A percentile compares a stretch with the other conserved stretches of the same genome.
Evolutionary conservation across 2,113 vertebrate genomes (phyloP).

Genomic region (Dicentrarchus labrax): DNA sequence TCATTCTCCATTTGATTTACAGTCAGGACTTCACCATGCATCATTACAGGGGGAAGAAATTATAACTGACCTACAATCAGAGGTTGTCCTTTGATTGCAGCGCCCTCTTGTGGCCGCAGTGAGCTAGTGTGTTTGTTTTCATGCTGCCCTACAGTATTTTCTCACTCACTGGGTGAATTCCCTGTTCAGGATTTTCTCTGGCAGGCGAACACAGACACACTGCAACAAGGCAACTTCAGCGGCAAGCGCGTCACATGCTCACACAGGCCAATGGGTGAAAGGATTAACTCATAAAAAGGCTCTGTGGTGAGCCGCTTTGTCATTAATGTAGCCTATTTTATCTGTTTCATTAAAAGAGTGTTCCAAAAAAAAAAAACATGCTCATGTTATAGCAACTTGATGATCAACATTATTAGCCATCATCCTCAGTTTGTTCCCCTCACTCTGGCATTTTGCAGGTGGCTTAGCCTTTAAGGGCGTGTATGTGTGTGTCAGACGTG

Average conservation of each 20-base stretch:
- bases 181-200: constrained; percentile 67
- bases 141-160: constrained; percentile 54
- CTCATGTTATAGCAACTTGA: constrained; percentile 8
- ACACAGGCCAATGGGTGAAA: constrained; percentile 44
- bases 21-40: constrained; percentile 29
- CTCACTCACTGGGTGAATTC: constrained; percentile 63
- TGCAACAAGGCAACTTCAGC: constrained; percentile 67
- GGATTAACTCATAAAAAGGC: constrained; percentile 39
- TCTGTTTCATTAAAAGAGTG: background rate
- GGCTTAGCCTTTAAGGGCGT: background rate
- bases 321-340: background rate
- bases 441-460: constrained; percentile 26
- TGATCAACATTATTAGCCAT: constrained; percentile 33
- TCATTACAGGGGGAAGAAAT: constrained; percentile 6
- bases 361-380: background rate
- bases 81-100: constrained; percentile 50
- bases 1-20: constrained; percentile 28
- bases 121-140: constrained; percentile 70
- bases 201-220: constrained; percentile 66
- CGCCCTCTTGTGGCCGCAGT: constrained; percentile 66
- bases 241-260: constrained; percentile 63
- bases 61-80: constrained; percentile 53
- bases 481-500: constrained; percentile 15
- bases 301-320: background rate
- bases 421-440: constrained; percentile 3